Percentiles rank a stretch among this genome's conserved stretches.
Conservation (phyloP, 1,140 invertebrate genomes). For the Euschistus heros region DNA sequence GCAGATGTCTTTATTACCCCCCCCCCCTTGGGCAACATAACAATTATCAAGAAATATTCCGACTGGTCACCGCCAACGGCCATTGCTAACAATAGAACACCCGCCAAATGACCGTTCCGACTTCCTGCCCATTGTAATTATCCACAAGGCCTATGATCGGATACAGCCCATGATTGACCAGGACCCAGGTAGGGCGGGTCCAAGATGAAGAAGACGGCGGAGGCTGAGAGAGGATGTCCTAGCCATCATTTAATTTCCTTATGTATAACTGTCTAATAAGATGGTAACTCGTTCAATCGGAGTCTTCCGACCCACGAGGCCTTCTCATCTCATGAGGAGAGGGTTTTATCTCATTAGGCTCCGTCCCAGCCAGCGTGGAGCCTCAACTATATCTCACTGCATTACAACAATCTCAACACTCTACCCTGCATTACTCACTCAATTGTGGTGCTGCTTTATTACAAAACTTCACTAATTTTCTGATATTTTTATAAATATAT, state of each 20-base stretch:
- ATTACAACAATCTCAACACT: not conserved
- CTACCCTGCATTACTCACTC: not conserved
- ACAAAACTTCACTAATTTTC: not conserved
- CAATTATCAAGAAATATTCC: too few species aligned
- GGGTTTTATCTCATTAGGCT: too few species aligned
- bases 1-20: too few species aligned
- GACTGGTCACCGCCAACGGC: too few species aligned
- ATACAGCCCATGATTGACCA: too few species aligned
- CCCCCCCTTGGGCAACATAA: too few species aligned
- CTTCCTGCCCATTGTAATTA: slow-evolving; percentile 4
- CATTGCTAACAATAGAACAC: not conserved
- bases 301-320: not conserved
- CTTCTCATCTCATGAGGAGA: not conserved
- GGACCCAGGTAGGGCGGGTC: too few species aligned
- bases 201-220: not conserved
- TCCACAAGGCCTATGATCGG: not conserved
- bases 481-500: not conserved
- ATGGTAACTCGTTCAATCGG: not conserved
- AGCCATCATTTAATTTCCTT: slow-evolving; percentile 1
- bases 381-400: not conserved
- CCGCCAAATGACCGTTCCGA: not conserved
- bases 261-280: slow-evolving; percentile 3
- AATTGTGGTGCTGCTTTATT: not conserved
- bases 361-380: not conserved
- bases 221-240: not conserved